These are phyloP conservation scores for Cyanoliseus patagonus DNA, from an alignment of 2,113 vertebrate species.

Conservation along the genomic window DNA sequence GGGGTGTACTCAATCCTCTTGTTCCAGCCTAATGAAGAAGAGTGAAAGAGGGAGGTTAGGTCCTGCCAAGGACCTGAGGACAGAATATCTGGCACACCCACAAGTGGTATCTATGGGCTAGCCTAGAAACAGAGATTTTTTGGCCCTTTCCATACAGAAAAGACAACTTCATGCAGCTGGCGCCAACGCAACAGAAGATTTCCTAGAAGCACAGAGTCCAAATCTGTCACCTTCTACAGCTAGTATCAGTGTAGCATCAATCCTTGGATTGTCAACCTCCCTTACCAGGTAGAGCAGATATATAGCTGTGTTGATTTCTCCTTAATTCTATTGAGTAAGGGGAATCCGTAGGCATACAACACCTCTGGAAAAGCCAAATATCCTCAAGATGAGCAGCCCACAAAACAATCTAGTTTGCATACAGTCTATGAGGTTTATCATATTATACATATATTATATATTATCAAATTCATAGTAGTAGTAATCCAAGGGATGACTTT, in stretches of 20 bases:
- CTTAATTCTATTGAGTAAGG: background rate
- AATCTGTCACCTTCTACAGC: background rate
- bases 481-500: background rate
- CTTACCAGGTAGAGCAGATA: background rate
- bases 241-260: background rate
- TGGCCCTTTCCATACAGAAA: background rate
- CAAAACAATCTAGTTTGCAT: background rate
- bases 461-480: background rate
- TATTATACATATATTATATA: background rate
- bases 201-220: background rate
- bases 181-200: background rate
- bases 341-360: background rate
- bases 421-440: background rate
- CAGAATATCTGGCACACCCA: background rate
- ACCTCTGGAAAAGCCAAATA: background rate
- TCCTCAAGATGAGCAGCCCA: background rate
- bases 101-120: background rate
- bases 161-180: background rate
- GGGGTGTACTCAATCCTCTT: constrained; percentile 95
- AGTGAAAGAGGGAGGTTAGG: background rate
- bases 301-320: background rate
- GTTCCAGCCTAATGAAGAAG: constrained; percentile 84
- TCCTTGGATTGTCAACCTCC: background rate
- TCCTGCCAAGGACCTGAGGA: background rate
- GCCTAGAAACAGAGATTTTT: background rate